Evolutionary conservation across 1,140 invertebrate species (phyloP).

Genomic region (Cydia splendana): DNA sequence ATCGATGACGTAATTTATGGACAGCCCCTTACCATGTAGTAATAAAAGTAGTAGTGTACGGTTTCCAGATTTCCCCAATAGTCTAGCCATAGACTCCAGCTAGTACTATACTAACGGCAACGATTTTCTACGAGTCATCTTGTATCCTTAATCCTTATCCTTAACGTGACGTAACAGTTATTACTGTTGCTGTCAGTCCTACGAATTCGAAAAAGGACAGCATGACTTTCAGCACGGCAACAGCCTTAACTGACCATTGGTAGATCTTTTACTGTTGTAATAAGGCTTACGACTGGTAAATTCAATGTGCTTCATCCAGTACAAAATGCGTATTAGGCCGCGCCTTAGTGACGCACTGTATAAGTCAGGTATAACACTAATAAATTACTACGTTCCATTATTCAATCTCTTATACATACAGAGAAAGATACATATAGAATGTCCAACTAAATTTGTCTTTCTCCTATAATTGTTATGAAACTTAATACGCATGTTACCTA

Average conservation of each 20-base stretch:
- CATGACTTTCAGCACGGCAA: background rate
- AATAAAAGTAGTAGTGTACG: too few relatives aligned
- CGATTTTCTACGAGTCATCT: background rate
- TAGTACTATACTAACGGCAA: too few relatives aligned
- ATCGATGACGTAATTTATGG: too few relatives aligned
- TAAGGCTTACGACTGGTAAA: background rate
- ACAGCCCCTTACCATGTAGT: too few relatives aligned
- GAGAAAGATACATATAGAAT: too few relatives aligned
- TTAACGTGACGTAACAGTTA: slow-evolving; percentile 1
- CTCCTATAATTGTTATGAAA: too few relatives aligned
- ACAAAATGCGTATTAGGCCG: background rate
- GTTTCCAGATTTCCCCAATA: too few relatives aligned
- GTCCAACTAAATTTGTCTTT: too few relatives aligned
- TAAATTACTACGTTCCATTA: slow-evolving; percentile 1
- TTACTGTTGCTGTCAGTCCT: slow-evolving; percentile 1
- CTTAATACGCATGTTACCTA: too few relatives aligned
- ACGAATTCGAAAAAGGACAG: background rate
- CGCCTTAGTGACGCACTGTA: background rate
- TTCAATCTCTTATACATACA: background rate
- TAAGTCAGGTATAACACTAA: slow-evolving; percentile 3
- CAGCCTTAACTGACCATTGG: too few relatives aligned
- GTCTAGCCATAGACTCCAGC: too few relatives aligned
- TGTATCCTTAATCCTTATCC: background rate
- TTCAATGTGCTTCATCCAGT: background rate
- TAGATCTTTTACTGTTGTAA: too few relatives aligned